phyloP scores from a whole-genome alignment of 2,113 vertebrate species.

The Corythaixoides concolor region DNA sequence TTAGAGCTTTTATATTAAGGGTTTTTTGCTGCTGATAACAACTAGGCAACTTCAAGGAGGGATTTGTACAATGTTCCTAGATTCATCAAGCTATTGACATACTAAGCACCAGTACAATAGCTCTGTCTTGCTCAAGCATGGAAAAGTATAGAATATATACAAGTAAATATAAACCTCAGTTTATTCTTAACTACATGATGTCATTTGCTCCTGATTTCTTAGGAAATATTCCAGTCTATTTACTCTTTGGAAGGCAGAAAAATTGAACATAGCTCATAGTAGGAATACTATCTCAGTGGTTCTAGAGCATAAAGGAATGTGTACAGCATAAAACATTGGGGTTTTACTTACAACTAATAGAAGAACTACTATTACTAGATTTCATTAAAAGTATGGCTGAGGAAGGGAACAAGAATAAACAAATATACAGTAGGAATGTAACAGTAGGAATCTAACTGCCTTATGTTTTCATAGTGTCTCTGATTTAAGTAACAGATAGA shows the following conservation, averaged over 20 bases:
- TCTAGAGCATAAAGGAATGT: background rate
- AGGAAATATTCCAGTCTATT: background rate
- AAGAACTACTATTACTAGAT: background rate
- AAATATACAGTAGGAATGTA: background rate
- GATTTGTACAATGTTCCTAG: accelerated
- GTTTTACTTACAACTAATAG: background rate
- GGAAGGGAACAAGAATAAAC: background rate
- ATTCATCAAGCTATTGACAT: background rate
- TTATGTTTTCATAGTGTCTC: background rate
- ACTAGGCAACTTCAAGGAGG: background rate
- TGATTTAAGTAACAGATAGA: background rate
- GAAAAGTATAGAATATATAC: accelerated
- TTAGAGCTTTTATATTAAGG: accelerated
- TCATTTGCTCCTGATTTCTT: background rate
- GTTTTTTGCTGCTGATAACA: background rate
- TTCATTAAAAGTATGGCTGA: background rate
- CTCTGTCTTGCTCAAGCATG: background rate
- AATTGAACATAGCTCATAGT: accelerated
- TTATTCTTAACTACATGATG: background rate
- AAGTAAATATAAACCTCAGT: background rate
- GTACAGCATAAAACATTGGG: accelerated
- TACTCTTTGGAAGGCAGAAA: background rate
- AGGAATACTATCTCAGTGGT: background rate
- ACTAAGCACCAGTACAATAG: background rate
- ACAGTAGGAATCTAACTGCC: too few species aligned